Conservation (phyloP, 2,113 vertebrate species). For the Alouatta palliata region DNA sequence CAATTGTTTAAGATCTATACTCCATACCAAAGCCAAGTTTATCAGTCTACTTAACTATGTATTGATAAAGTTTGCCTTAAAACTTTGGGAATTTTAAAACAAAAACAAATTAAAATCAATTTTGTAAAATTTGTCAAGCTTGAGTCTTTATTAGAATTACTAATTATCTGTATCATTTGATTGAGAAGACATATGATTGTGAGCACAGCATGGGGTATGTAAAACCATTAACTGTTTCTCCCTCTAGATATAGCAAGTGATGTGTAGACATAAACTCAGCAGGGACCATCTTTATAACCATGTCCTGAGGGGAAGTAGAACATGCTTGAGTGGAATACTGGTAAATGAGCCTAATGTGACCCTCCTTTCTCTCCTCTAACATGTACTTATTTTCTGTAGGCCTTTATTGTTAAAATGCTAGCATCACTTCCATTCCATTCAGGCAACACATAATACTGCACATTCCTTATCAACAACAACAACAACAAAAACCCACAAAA, state of each 20-base stretch:
- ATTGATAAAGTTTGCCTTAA: conserved; percentile 30
- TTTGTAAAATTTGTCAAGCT: conserved; percentile 57
- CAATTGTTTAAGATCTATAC: neutral
- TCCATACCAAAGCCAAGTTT: neutral
- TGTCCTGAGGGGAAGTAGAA: conserved; percentile 43
- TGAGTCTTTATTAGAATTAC: conserved; percentile 69
- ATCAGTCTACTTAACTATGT: neutral
- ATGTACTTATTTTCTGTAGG: conserved; percentile 21
- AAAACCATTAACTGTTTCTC: conserved; percentile 69
- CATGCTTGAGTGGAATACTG: conserved; percentile 49
- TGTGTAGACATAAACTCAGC: conserved; percentile 67
- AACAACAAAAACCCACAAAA: neutral
- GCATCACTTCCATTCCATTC: neutral
- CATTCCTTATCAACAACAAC: neutral
- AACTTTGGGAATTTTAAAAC: neutral
- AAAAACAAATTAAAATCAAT: conserved; percentile 57
- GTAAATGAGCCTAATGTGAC: conserved; percentile 64
- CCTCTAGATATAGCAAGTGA: conserved; percentile 56
- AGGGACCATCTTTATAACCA: conserved; percentile 59
- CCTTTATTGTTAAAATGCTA: conserved; percentile 46
- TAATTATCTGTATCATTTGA: conserved; percentile 78
- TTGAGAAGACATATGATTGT: conserved; percentile 68
- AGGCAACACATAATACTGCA: neutral
- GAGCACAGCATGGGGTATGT: conserved; percentile 72
- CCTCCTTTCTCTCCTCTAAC: neutral